phyloP scores from a whole-genome alignment of 2,797 vertebrate genomes.

The Hypotaenidia philippensis region DNA sequence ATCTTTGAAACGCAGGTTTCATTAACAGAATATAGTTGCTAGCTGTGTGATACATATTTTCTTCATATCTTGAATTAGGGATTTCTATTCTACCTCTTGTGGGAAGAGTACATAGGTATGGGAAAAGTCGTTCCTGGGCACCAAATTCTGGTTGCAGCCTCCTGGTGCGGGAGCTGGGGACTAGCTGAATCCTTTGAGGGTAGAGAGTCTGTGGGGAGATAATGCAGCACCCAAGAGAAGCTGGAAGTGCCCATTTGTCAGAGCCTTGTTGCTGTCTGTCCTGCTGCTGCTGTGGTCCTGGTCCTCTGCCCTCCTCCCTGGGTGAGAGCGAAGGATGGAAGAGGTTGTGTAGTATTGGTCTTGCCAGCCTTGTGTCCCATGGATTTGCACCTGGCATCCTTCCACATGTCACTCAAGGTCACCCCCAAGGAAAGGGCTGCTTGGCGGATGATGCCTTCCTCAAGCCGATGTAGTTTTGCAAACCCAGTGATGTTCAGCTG shows the following conservation, averaged over 20 bases:
- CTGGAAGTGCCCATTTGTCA: neutral
- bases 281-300: neutral
- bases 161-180: accelerated
- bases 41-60: neutral
- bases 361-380: accelerated
- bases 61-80: neutral
- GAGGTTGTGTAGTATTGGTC: accelerated
- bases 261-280: neutral
- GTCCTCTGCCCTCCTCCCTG: neutral
- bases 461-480: accelerated
- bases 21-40: neutral
- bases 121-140: neutral
- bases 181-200: neutral
- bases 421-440: neutral
- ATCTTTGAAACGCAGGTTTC: conserved; percentile 33
- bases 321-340: neutral
- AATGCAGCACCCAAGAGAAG: neutral
- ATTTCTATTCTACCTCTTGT: neutral
- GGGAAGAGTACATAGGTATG: neutral
- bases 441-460: neutral
- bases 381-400: neutral
- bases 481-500: accelerated
- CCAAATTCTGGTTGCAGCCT: neutral
- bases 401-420: accelerated
- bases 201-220: accelerated